phyloP scores from a whole-genome alignment of 2,797 vertebrate genomes.

The Chiloscyllium punctatum region DNA sequence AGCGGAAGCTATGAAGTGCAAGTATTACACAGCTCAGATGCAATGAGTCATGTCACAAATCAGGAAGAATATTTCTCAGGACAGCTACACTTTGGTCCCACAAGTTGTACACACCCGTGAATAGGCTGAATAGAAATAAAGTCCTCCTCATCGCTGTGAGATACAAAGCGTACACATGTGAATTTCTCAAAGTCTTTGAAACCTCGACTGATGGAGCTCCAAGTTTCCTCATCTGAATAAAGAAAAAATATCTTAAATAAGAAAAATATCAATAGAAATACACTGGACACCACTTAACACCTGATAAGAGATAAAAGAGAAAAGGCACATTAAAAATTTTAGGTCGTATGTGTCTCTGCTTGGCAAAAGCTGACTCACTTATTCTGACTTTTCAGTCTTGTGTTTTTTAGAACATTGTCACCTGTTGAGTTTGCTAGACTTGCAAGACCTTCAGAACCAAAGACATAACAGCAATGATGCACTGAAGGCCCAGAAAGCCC shows the following conservation, averaged over 20 bases:
- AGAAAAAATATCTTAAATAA: not conserved
- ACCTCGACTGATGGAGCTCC: not conserved
- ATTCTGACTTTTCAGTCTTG: not conserved
- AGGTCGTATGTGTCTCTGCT: not conserved
- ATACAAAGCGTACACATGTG: constrained; percentile 50
- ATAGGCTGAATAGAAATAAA: constrained; percentile 51
- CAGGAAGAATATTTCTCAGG: not conserved
- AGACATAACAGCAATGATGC: not conserved
- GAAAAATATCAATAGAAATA: not conserved
- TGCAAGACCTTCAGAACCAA: not conserved
- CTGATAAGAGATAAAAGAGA: not conserved
- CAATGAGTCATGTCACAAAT: not conserved
- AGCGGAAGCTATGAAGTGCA: too few species aligned
- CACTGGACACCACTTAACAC: not conserved
- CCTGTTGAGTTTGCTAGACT: not conserved
- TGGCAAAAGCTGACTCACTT: not conserved
- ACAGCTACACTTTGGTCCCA: not conserved
- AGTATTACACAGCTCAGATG: not conserved
- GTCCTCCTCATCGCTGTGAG: constrained; percentile 47
- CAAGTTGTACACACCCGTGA: constrained; percentile 47
- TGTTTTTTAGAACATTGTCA: not conserved
- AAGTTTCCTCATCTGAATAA: not conserved
- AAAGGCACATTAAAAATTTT: not conserved
- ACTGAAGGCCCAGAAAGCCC: not conserved
- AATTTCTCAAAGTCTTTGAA: constrained; percentile 46